Evolutionary conservation across 2,797 vertebrate genomes (phyloP).

Genomic region (Momotus momota): DNA sequence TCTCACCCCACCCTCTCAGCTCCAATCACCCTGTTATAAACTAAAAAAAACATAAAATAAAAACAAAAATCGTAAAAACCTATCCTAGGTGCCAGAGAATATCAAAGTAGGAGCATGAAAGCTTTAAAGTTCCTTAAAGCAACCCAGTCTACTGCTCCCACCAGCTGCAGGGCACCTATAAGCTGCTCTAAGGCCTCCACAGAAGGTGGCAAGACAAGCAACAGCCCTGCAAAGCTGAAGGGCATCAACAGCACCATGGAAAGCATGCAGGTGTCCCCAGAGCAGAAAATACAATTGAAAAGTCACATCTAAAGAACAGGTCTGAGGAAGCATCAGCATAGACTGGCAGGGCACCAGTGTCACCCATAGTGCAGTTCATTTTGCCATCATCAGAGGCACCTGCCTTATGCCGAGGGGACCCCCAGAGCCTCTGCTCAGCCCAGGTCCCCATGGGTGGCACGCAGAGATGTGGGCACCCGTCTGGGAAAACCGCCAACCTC

Average conservation of each 20-base stretch:
- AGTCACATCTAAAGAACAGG: neutral
- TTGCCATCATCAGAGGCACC: neutral
- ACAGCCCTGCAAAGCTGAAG: fast-evolving
- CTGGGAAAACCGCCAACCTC: neutral
- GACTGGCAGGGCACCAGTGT: neutral
- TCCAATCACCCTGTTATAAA: neutral
- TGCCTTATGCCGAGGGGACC: neutral
- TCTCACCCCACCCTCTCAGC: neutral
- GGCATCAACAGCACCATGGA: neutral
- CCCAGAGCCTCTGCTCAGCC: neutral
- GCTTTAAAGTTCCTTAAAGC: neutral
- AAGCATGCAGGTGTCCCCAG: neutral
- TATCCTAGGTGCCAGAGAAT: neutral
- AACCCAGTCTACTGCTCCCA: neutral
- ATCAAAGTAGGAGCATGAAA: neutral
- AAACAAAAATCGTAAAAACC: neutral
- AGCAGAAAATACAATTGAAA: neutral
- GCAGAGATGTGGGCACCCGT: neutral
- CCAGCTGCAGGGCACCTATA: neutral
- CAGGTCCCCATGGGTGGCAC: neutral
- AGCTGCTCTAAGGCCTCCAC: neutral
- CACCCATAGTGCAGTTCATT: neutral
- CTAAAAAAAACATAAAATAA: neutral
- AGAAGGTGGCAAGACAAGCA: neutral
- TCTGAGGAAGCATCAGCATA: fast-evolving